phyloP scores from a whole-genome alignment of 2,113 vertebrate species.

The Oncorhynchus masou region DNA sequence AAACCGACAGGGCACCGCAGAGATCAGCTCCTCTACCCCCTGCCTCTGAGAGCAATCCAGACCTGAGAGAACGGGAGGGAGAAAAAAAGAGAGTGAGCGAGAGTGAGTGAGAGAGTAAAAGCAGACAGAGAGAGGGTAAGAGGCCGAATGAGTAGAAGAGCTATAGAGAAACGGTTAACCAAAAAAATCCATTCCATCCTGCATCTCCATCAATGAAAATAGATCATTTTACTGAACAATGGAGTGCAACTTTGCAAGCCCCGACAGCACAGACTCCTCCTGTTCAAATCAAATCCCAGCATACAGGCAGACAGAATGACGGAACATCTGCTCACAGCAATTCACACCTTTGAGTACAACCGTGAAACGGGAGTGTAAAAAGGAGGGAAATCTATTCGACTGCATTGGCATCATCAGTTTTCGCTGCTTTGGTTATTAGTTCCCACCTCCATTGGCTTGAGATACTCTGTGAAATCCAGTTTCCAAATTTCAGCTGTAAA shows the following conservation, averaged over 20 bases:
- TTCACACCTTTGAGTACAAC: slow-evolving; percentile 32
- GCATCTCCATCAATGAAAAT: neutral
- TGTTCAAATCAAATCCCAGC: neutral
- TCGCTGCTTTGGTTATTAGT: slow-evolving; percentile 52
- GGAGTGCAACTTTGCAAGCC: too few species aligned
- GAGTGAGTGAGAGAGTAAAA: neutral
- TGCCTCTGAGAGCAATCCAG: slow-evolving; percentile 87
- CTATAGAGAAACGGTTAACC: neutral
- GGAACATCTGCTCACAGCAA: slow-evolving; percentile 14
- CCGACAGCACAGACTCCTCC: neutral
- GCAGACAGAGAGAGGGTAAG: neutral
- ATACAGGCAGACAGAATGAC: slow-evolving; percentile 14
- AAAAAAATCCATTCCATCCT: too few species aligned
- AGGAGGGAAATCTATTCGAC: slow-evolving; percentile 25
- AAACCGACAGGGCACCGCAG: slow-evolving; percentile 85
- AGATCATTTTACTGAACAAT: neutral
- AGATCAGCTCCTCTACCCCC: slow-evolving; percentile 92
- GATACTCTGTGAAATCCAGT: slow-evolving; percentile 58
- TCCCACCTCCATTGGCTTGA: slow-evolving; percentile 70
- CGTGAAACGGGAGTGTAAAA: slow-evolving; percentile 30
- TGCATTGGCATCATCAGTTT: slow-evolving; percentile 41
- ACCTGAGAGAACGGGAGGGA: slow-evolving; percentile 57
- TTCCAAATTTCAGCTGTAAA: slow-evolving; percentile 49
- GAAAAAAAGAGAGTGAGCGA: neutral
- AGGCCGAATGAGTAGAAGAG: neutral